Evolutionary conservation across 2,113 vertebrate species (phyloP).

Genomic region (Furnarius figulus): DNA sequence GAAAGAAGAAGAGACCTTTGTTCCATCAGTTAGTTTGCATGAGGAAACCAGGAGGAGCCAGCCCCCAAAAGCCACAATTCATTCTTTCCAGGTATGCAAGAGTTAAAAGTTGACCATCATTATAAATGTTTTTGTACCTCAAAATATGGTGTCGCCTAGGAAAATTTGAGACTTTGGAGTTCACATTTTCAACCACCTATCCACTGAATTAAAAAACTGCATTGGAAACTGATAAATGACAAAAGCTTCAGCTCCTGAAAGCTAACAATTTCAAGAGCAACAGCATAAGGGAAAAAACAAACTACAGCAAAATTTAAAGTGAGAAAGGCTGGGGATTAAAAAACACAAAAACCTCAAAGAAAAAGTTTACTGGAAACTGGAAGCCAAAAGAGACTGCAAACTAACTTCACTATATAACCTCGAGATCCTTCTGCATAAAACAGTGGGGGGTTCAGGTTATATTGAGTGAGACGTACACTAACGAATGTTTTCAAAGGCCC

Average conservation of each 20-base stretch:
- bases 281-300: background rate
- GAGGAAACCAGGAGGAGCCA: background rate
- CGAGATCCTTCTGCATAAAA: background rate
- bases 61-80: background rate
- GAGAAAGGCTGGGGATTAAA: background rate
- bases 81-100: background rate
- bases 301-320: background rate
- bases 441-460: background rate
- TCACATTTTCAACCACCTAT: background rate
- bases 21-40: background rate
- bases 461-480: background rate
- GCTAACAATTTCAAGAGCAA: background rate
- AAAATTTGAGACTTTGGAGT: background rate
- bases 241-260: background rate
- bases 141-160: background rate
- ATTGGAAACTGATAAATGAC: background rate
- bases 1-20: background rate
- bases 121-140: background rate
- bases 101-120: background rate
- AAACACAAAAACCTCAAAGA: background rate
- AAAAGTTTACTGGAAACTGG: background rate
- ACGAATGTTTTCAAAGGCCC: slow-evolving; percentile 28
- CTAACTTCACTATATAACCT: background rate
- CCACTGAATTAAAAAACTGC: background rate
- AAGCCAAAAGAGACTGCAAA: background rate